Evolutionary conservation across 2,888 invertebrate genomes (phyloP), one percentile per base, ranked within the genome.

Genomic region (Erebia palarica): DNA sequence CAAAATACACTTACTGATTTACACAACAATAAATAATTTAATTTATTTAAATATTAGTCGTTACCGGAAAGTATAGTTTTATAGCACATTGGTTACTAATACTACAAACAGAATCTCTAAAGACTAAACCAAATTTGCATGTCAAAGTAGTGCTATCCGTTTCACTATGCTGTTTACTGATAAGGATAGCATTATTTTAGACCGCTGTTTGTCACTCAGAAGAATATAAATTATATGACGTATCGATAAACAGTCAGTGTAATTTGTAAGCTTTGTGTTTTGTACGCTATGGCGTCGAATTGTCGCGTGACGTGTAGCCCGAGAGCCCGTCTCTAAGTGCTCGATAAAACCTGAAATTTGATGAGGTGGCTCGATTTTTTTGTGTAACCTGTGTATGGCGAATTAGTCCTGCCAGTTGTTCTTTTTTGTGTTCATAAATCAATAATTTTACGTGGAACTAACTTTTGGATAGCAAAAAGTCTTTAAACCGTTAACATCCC

Each of bases 1-100:
- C 27, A 66, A 66, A 55, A 61, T 61, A 47, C 70, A 65, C 61
- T 61, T 66, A 66, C 55, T 61, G 66, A 55, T 70, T 53, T 65
- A 27, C 36, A 42, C 18, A 42, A 70, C 36, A 47, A 61, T 70
- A 61, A 66, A 42, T 42, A 49, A 9, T 16, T 42, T 18, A 47
- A 63, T 21, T 49, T 11, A 7, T 27, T 27, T 27, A 27, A 27
- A 27, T 27, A 27, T 36, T 10, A 60, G 51, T 14, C 51, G 51
- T 60, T 10, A 16, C 0, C 11, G 60, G 16, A 9, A 44, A 60
- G 3, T 42, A 42, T 36, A 36, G 36, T 36, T 36, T 36, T 36
- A 36, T 36, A 36, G 36, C 36, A 36, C 36, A 7, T 36, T 36
- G 36, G 36, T 36, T 21, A 36, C 36, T 36, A 36, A 36, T 36